phyloP scores from a whole-genome alignment of 2,888 invertebrate species.

The Timema cristinae region DNA sequence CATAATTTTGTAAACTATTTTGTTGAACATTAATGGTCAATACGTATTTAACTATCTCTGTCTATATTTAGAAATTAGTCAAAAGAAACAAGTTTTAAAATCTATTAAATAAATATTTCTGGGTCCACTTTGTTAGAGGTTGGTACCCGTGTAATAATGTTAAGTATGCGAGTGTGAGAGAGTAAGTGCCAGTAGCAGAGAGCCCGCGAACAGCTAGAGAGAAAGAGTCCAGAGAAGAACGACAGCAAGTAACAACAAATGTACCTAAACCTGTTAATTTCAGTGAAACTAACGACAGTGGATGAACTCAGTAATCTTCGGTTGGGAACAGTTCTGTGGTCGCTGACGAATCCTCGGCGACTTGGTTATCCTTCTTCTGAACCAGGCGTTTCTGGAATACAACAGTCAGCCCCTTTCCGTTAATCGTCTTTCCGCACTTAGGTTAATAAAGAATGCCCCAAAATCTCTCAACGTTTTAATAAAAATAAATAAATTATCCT shows the following conservation, averaged over 20 bases:
- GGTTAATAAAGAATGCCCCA: too few species aligned
- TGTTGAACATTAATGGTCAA: too few species aligned
- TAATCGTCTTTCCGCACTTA: neutral
- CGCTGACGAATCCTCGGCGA: slow-evolving; percentile 6
- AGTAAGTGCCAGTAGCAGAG: slow-evolving; percentile 17
- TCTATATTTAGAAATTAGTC: too few species aligned
- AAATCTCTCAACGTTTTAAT: too few species aligned
- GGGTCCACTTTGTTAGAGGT: neutral
- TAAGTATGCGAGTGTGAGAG: neutral
- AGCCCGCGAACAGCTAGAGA: slow-evolving; percentile 10
- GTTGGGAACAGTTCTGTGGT: slow-evolving; percentile 15
- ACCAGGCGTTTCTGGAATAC: slow-evolving; percentile 52
- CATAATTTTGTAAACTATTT: too few species aligned
- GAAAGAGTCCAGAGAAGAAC: slow-evolving; percentile 21
- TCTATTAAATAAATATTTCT: too few species aligned
- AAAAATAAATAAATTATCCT: too few species aligned
- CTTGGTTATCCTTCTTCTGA: slow-evolving; percentile 37
- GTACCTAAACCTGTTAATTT: slow-evolving; percentile 22
- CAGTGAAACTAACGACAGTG: slow-evolving; percentile 23
- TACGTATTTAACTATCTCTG: too few species aligned
- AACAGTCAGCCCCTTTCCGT: slow-evolving; percentile 19
- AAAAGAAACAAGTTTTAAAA: too few species aligned
- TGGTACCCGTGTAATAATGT: neutral
- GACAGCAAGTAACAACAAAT: slow-evolving; percentile 4
- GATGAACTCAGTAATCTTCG: slow-evolving; percentile 19